Evolutionary conservation across 2,888 invertebrate genomes (phyloP).

Genomic region (Onthophagus sagittarius): DNA sequence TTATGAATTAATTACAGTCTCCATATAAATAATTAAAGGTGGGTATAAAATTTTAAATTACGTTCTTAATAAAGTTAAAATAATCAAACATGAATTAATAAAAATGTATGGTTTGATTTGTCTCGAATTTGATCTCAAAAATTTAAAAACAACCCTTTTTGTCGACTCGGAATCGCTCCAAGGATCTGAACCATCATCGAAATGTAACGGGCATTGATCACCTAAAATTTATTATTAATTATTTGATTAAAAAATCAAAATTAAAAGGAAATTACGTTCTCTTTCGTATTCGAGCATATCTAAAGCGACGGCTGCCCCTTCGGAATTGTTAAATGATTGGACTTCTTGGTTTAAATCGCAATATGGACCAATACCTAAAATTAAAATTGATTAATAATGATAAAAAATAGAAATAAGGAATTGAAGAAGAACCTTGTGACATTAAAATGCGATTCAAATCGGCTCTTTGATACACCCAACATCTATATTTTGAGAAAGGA

Average conservation of each 20-base stretch:
- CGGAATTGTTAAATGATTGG: conserved; percentile 79
- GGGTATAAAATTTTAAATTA: background rate
- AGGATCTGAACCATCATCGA: conserved; percentile 89
- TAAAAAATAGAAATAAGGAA: too few species aligned
- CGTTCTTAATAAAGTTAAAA: background rate
- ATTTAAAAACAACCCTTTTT: conserved; percentile 65
- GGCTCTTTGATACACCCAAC: conserved; percentile 96
- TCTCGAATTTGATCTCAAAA: conserved; percentile 12
- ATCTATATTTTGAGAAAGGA: conserved; percentile 91
- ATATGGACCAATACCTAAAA: conserved; percentile 85
- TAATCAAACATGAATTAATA: background rate
- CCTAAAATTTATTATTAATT: conserved; percentile 43
- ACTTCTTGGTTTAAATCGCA: conserved; percentile 90
- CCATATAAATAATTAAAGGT: too few species aligned
- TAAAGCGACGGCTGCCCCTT: conserved; percentile 90
- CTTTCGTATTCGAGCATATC: conserved; percentile 90
- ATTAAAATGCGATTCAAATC: conserved; percentile 84
- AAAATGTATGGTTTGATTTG: background rate
- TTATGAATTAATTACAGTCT: background rate
- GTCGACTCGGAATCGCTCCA: conserved; percentile 72
- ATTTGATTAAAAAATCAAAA: background rate
- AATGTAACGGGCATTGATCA: conserved; percentile 96
- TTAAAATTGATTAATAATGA: too few species aligned
- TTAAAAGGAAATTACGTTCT: conserved; percentile 59
- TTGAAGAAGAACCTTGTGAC: too few species aligned